These are phyloP conservation scores for Corythornis vintsioides DNA, from an alignment of 2,113 vertebrate species.

Conservation along the genomic window DNA sequence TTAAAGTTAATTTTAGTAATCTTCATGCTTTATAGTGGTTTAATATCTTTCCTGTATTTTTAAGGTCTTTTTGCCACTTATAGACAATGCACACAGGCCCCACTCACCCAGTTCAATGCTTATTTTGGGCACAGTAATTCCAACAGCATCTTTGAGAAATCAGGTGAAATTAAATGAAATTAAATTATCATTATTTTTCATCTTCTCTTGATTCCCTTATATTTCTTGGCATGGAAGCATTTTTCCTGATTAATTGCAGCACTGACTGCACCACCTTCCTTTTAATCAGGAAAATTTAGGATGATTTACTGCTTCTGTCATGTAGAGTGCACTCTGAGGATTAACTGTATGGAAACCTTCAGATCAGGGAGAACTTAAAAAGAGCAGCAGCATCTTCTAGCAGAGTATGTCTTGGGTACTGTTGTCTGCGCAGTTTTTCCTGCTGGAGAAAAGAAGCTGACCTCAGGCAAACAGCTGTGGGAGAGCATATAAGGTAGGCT, in stretches of 20 bases:
- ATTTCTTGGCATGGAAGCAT: background rate
- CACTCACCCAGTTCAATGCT: background rate
- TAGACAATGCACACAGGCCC: background rate
- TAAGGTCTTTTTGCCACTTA: background rate
- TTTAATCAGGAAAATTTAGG: background rate
- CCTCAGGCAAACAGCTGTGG: background rate
- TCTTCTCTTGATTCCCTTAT: background rate
- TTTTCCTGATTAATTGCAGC: conserved; percentile 8
- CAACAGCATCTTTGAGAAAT: background rate
- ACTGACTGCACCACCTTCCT: background rate
- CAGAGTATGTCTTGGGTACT: background rate
- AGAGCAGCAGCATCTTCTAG: background rate
- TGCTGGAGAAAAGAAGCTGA: background rate
- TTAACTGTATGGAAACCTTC: background rate
- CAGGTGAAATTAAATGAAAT: background rate
- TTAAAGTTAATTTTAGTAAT: background rate
- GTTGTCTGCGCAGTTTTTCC: background rate
- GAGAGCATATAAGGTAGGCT: background rate
- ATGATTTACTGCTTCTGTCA: background rate
- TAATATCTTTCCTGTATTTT: background rate
- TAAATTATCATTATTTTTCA: background rate
- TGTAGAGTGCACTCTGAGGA: background rate
- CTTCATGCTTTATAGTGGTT: background rate
- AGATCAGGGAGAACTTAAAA: background rate
- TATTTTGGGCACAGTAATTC: background rate